Base-by-base conservation (phyloP, 2,888 invertebrate species). In the Arrhopalites spinosus region DNA sequence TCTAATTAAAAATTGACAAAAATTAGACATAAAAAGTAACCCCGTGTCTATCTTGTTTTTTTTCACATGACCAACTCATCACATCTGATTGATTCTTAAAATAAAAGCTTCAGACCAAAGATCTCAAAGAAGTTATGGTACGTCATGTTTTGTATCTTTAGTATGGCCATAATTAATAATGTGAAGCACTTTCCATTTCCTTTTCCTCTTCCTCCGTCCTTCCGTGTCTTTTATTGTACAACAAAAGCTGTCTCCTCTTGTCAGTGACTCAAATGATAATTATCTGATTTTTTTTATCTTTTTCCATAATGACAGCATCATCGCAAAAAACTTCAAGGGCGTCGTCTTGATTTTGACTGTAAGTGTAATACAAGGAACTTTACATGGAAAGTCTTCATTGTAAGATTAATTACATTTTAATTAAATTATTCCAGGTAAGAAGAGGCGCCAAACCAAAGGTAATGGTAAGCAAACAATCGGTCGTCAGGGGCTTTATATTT, bases 121-220 rank as follows among this genome's bases (percentile, higher is more conserved):
- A 99, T 87, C 90, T 99, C 75, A 99, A 98, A 88, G 99, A 99
- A 91, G 98, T 99, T 83, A 95, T 97, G 95, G 96, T 96, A 87
- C 88, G 89, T 45, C 25, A 17, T 11, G 11, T 11, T 36, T 36
- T 36, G 11, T 36, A 7, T 7, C 36, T 36, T 7, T 36, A 36
- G 11, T 7, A 7, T 36, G 53, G 45, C n/a, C n/a, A 53, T 53
- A 5, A 8, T 8, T 23, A 53, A 53, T 8, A 8, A 20, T 20
- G n/a, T 36, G 36, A 36, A 36, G 36, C 36, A 36, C 36, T 36
- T 11, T 36, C 36, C 36, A 7, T 11, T 11, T 36, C 36, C 3
- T 36, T 36, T 36, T 11, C 36, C 5, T 36, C 11, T 11, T 11
- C 36, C 36, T 36, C 36, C 36, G 11, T 11, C 36, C 27, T 15